Base-by-base conservation (phyloP, 2,888 invertebrate species). In the Stenurella melanura region DNA sequence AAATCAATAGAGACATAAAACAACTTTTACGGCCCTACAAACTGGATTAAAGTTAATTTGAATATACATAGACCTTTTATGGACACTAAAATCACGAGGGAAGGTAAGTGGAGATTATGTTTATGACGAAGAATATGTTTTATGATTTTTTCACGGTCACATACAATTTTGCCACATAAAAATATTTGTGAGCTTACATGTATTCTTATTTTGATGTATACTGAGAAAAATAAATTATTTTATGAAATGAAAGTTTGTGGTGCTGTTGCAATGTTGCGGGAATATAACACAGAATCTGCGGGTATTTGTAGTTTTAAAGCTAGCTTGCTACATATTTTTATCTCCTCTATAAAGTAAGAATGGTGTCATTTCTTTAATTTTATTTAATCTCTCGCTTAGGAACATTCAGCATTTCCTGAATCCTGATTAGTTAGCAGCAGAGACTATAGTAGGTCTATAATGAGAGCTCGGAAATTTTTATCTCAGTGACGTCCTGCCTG, bases 21-120 rank as follows among this genome's bases (percentile, higher is more conserved):
- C 17, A 30, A 50, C 34, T 26, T 50, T 70, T 21, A 34, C n/a
- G 19, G 19, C 73, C 68, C 71, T 75, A 54, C 74, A 73, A 78
- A 69, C 58, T 34, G 12, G 58, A 21, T 69, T 70, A 64, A 66
- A 60, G 77, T 78, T 80, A 81, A 82, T 83, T 81, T 81, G 81
- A 82, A 83, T 82, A 82, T 79, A 80, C 78, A 80, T 82, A 76
- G 60, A 71, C 76, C 72, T 83, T 83, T 83, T 81, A 80, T 76
- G 75, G 64, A 61, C 75, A 77, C 73, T 83, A 83, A 83, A 83
- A 78, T 73, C 75, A 42, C 69, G 77, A 68, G 80, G 77, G 74
- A 81, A 83, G 82, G 82, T 83, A 79, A 80, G 78, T 82, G 81
- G 77, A 80, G 82, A 81, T 83, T 81, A 81, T 80, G 79, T 81